These are phyloP conservation scores for Octomys mimax DNA, from an alignment of 2,797 vertebrate genomes.

Conservation along the genomic window DNA sequence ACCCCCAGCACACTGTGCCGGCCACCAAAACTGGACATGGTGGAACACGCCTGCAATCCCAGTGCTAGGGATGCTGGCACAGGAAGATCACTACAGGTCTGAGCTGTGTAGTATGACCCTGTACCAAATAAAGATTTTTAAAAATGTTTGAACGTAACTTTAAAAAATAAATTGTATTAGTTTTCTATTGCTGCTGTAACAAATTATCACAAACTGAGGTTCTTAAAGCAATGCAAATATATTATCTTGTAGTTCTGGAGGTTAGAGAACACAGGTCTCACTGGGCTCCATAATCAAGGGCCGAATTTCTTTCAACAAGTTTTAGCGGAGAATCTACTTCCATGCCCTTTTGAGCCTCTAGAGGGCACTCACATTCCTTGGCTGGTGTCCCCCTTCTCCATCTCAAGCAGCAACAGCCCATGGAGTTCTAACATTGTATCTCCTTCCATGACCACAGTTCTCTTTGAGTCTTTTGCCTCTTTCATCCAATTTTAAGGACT, in stretches of 20 bases:
- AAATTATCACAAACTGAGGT: constrained; percentile 25
- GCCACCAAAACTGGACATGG: too few species aligned
- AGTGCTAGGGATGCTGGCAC: too few species aligned
- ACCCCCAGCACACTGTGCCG: too few species aligned
- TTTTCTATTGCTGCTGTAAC: background rate
- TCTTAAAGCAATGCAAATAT: constrained; percentile 25
- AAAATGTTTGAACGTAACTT: background rate
- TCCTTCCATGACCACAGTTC: background rate
- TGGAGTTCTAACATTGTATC: background rate
- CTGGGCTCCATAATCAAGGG: background rate
- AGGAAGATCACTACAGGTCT: too few species aligned
- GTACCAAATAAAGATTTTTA: too few species aligned
- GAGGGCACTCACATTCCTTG: background rate
- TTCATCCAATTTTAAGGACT: background rate
- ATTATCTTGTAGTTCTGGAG: constrained; percentile 15
- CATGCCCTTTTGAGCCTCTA: background rate
- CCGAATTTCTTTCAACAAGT: background rate
- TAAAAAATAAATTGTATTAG: background rate
- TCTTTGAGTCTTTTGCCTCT: background rate
- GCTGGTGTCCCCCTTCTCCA: background rate
- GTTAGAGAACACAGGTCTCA: background rate
- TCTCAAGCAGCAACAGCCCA: background rate
- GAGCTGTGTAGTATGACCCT: too few species aligned
- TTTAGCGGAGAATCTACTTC: background rate
- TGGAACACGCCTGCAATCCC: too few species aligned